Conservation (phyloP, 2,888 invertebrate species). For the Amphipoea lucens region DNA sequence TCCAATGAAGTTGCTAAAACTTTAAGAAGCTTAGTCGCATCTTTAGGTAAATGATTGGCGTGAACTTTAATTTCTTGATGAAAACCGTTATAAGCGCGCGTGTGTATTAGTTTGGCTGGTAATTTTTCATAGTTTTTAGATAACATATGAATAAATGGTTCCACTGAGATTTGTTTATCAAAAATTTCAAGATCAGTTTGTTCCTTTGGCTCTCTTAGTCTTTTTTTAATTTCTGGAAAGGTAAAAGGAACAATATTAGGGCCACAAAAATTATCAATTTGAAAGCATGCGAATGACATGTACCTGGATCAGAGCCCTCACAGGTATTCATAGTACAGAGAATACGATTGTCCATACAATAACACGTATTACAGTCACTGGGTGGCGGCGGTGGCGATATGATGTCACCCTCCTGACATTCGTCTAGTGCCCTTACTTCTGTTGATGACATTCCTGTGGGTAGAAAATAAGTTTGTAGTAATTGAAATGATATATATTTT, state of each 20-base stretch:
- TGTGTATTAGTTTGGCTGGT: conserved; percentile 31
- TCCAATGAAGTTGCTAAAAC: conserved; percentile 31
- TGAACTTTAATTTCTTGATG: conserved; percentile 56
- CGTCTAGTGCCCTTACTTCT: not conserved
- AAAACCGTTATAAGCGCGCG: conserved; percentile 46
- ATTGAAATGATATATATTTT: too few relatives aligned
- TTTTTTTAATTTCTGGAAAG: conserved; percentile 35
- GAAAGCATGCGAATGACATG: not conserved
- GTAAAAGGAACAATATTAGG: not conserved
- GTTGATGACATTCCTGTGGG: conserved; percentile 1
- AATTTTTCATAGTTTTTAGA: conserved; percentile 9
- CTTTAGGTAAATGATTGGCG: conserved; percentile 24
- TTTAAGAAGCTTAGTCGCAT: conserved; percentile 27
- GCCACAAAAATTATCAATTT: not conserved
- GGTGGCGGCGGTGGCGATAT: conserved; percentile 32
- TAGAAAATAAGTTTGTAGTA: not conserved
- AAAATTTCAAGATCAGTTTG: conserved; percentile 19
- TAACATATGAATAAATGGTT: conserved; percentile 34
- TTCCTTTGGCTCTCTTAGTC: conserved; percentile 8
- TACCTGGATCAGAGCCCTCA: conserved; percentile 30
- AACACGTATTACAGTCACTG: conserved; percentile 41
- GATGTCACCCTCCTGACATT: conserved; percentile 27
- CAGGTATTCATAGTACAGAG: conserved; percentile 11
- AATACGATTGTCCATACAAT: conserved; percentile 17
- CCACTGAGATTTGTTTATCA: conserved; percentile 33